Base-by-base conservation (phyloP, 2,113 vertebrate genomes). In the Ammodramus savannarum region DNA sequence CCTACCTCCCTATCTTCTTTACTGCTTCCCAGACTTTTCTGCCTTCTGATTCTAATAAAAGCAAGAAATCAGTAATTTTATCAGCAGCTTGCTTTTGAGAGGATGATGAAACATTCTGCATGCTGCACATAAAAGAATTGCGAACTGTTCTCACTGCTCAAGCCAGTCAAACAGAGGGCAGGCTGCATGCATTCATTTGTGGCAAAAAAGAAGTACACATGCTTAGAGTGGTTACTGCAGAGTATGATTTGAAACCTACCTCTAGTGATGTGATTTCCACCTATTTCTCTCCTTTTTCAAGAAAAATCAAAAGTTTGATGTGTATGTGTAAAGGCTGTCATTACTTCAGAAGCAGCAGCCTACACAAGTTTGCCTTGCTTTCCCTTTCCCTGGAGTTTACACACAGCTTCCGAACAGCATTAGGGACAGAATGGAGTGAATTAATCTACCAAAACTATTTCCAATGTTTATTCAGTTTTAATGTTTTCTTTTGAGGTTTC, bases 401-500 rank as follows among this genome's bases (percentile, higher is more conserved):
- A 0, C 10, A 23, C 32, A 49, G 58, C 27, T 89, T 76, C 63
- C 1, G 0, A 88, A 95, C 3, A 1, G 18, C 43, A 38, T 29
- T 57, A 55, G 16, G 29, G 58, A 62, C 4, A 36, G 48, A 77
- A 83, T 31, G 43, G 39, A 90, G n/a, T 27, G 22, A 86, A 92
- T 61, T 81, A 68, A 89, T 52, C 36, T 49, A 75, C n/a, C 66
- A 48, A 66, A 95, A 74, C 34, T 65, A 74, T 52, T 85, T 87
- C 75, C 46, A 68, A 7, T 2, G 9, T 39, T 71, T 92, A 82
- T 23, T 59, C 48, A 58, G n/a, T 88, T 96, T 65, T 86, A 67
- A 41, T 72, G 65, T 78, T 87, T 89, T 81, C 80, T 90, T 90
- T 54, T 86, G 48, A 94, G 76, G 76, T 93, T 96, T 93, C 68